These are phyloP conservation scores for Pollenia angustigena DNA, from an alignment of 2,888 invertebrate species.

Conservation along the genomic window DNA sequence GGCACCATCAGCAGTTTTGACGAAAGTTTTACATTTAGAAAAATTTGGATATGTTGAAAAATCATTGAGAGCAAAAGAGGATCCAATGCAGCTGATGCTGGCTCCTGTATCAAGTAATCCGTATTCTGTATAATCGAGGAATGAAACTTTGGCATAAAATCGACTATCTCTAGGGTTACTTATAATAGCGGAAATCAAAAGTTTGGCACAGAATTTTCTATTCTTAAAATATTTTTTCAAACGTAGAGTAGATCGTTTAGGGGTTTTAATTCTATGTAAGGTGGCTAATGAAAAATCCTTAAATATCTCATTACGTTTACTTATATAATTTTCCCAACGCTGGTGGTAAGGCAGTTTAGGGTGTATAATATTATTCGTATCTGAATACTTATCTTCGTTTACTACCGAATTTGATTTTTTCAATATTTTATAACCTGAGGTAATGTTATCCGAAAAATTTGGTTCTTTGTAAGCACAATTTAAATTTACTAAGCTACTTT, in stretches of 20 bases:
- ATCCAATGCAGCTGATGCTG: too few species aligned
- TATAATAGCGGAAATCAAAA: slow-evolving; percentile 17
- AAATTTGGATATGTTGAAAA: too few species aligned
- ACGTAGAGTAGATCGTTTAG: not conserved
- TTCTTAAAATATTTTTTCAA: slow-evolving; percentile 13
- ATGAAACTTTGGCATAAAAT: slow-evolving; percentile 20
- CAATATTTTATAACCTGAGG: not conserved
- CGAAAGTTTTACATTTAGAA: too few species aligned
- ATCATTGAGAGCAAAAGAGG: too few species aligned
- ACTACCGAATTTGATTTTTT: not conserved
- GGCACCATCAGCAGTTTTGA: too few species aligned
- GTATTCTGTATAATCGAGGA: slow-evolving; percentile 20
- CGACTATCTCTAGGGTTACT: not conserved
- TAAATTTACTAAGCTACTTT: too few species aligned
- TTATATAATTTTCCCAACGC: not conserved
- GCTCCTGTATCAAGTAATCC: not conserved
- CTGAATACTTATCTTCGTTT: too few species aligned
- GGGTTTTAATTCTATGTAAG: not conserved
- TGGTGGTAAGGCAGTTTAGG: slow-evolving; percentile 6
- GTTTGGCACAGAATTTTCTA: slow-evolving; percentile 1
- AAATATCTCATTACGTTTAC: slow-evolving; percentile 19
- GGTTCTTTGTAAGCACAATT: too few species aligned
- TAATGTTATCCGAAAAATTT: too few species aligned
- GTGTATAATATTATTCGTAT: not conserved
- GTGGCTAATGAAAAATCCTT: not conserved